Conservation (phyloP, 2,888 invertebrate genomes). For the Trachelus tabidus region DNA sequence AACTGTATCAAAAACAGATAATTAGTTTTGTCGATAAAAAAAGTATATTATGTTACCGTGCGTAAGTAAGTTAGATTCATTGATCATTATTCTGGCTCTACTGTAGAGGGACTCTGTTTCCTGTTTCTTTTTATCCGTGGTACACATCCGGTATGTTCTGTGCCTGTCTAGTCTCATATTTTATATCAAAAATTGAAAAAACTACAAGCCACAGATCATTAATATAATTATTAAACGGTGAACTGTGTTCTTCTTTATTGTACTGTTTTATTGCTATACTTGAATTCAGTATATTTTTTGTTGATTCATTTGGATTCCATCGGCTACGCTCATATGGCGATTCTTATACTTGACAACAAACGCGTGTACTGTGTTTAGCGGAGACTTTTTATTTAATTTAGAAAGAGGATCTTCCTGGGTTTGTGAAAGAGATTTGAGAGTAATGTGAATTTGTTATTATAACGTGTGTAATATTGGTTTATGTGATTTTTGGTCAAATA, state of each 20-base stretch:
- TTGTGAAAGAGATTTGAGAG: background rate
- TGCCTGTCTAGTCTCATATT: slow-evolving; percentile 28
- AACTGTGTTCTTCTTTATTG: slow-evolving; percentile 9
- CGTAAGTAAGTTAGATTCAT: background rate
- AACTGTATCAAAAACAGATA: background rate
- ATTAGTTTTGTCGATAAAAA: background rate
- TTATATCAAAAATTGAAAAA: slow-evolving; percentile 38
- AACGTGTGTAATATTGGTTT: background rate
- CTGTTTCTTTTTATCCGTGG: slow-evolving; percentile 52
- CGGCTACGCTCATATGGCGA: slow-evolving; percentile 21
- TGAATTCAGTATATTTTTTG: slow-evolving; percentile 27
- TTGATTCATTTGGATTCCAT: slow-evolving; percentile 48
- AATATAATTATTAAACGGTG: slow-evolving; percentile 36
- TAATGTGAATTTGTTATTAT: background rate
- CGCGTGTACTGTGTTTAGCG: slow-evolving; percentile 25
- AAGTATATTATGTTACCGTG: background rate
- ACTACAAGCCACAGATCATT: slow-evolving; percentile 28
- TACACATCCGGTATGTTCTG: slow-evolving; percentile 50
- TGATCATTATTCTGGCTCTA: background rate
- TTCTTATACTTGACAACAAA: slow-evolving; percentile 20
- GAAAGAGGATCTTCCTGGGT: background rate
- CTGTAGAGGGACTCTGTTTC: slow-evolving; percentile 30
- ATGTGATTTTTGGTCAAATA: background rate
- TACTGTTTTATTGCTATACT: slow-evolving; percentile 7
- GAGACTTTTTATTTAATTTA: slow-evolving; percentile 21